Percentiles rank a stretch among this genome's conserved stretches.
phyloP scores from a whole-genome alignment of 2,797 vertebrate species.

The Scyliorhinus canicula region DNA sequence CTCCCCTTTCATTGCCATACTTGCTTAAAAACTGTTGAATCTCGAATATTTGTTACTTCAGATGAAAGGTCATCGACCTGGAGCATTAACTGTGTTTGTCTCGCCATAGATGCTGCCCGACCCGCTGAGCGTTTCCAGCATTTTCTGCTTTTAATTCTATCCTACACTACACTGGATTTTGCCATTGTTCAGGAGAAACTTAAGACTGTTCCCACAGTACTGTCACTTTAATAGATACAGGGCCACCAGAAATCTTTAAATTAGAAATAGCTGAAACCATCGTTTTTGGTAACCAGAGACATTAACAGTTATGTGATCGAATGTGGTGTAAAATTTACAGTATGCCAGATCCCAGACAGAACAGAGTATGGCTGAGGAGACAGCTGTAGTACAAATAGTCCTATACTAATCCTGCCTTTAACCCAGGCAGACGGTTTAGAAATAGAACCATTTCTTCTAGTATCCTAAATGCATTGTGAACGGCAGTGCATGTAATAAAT shows the following conservation, averaged over 20 bases:
- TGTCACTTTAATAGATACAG: background rate
- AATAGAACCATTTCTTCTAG: background rate
- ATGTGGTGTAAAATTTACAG: background rate
- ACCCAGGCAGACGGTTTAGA: background rate
- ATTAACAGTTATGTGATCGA: background rate
- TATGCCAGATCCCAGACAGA: background rate
- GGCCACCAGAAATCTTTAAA: background rate
- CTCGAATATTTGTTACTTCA: too few species aligned
- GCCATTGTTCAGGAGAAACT: background rate
- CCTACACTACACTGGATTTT: background rate
- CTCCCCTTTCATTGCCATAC: background rate
- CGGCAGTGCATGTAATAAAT: background rate
- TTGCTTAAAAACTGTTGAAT: too few species aligned
- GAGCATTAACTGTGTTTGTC: background rate
- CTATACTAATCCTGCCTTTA: background rate
- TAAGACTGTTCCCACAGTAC: background rate
- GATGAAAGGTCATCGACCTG: background rate
- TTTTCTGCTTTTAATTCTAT: background rate
- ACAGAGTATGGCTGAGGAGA: background rate
- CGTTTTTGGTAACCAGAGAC: background rate
- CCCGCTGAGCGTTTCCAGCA: background rate
- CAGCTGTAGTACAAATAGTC: constrained; percentile 19
- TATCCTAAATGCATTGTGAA: background rate
- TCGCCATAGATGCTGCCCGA: background rate
- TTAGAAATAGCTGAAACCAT: background rate